phyloP scores from a whole-genome alignment of 2,113 vertebrate species.

The Morone chrysops region DNA sequence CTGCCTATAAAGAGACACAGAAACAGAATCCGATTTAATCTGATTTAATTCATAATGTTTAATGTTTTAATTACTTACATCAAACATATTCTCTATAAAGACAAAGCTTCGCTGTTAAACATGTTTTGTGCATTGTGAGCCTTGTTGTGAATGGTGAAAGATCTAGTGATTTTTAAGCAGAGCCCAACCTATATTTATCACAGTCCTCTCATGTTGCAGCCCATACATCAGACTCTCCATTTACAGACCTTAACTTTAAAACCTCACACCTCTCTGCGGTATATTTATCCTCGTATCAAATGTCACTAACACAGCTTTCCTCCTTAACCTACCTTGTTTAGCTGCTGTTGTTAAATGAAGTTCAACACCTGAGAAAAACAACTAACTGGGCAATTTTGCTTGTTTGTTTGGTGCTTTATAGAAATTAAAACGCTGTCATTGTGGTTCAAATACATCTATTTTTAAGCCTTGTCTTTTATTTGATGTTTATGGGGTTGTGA shows the following conservation, averaged over 20 bases:
- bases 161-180: not conserved
- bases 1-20: conserved; percentile 37
- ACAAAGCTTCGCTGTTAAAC: not conserved
- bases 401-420: conserved; percentile 43
- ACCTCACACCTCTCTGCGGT: conserved; percentile 27
- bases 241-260: conserved; percentile 36
- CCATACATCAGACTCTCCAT: conserved; percentile 16
- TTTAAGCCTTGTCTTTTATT: conserved; percentile 41
- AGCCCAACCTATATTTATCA: conserved; percentile 54
- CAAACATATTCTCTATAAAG: conserved; percentile 4
- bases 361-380: conserved; percentile 30
- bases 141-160: conserved; percentile 3
- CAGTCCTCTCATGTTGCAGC: conserved; percentile 49
- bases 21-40: conserved; percentile 6
- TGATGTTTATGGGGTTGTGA: conserved; percentile 70
- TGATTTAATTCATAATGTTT: not conserved
- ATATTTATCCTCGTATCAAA: conserved; percentile 60
- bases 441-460: conserved; percentile 28
- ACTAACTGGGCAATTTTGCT: conserved; percentile 16
- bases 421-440: conserved; percentile 40
- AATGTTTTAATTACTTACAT: conserved; percentile 4
- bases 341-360: conserved; percentile 34
- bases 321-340: conserved; percentile 3
- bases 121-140: not conserved
- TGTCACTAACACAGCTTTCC: conserved; percentile 25